Percentiles rank a stretch among this genome's conserved stretches.
These are phyloP conservation scores for Triplophysa dalaica DNA, from an alignment of 2,113 vertebrate genomes.

Conservation along the genomic window DNA sequence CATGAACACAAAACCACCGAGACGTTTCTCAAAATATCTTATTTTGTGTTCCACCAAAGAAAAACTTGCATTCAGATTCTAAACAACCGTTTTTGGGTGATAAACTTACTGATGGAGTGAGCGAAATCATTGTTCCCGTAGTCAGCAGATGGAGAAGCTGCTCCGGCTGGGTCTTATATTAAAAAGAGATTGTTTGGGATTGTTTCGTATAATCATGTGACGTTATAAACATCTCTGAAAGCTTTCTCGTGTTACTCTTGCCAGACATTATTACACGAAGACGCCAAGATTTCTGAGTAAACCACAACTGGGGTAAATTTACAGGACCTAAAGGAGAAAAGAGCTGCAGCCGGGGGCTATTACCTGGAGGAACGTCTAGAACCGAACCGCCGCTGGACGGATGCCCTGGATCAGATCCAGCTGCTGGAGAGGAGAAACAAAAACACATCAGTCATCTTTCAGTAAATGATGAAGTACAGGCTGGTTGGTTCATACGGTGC, in stretches of 20 bases:
- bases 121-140: constrained; percentile 17
- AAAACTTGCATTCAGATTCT: no score
- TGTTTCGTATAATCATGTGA: no score
- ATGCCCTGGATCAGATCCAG: constrained; percentile 53
- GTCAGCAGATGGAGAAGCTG: constrained; percentile 6
- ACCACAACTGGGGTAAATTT: constrained; percentile 27
- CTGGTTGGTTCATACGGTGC: constrained; percentile 17
- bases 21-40: no score
- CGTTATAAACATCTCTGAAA: no score
- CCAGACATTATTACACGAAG: constrained; percentile 19
- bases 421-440: constrained; percentile 48
- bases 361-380: constrained; percentile 63
- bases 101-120: constrained; percentile 23
- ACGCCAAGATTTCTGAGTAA: constrained; percentile 24
- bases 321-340: constrained; percentile 37
- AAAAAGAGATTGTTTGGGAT: background rate
- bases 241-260: background rate
- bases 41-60: no score
- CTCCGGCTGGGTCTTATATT: background rate
- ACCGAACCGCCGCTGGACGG: constrained; percentile 51
- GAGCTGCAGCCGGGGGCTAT: constrained; percentile 19
- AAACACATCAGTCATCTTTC: constrained; percentile 33
- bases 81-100: no score
- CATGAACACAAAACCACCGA: no score
- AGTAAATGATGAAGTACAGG: constrained; percentile 21